Conservation (phyloP, 2,113 vertebrate genomes). For the Ariopsis seemanni region DNA sequence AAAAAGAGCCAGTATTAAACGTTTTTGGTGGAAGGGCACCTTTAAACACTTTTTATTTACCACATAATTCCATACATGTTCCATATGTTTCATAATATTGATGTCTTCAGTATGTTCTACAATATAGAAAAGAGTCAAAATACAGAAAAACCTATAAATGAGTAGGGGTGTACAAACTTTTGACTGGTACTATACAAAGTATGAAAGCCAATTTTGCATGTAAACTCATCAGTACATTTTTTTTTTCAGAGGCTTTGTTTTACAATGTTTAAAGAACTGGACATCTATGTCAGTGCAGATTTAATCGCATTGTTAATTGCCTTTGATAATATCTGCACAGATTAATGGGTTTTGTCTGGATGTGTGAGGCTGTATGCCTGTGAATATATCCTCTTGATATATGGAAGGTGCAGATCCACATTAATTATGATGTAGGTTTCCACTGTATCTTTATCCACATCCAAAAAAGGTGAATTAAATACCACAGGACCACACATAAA, state of each 20-base stretch:
- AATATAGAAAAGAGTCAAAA: too few relatives aligned
- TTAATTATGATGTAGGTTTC: neutral
- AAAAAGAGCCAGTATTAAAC: too few relatives aligned
- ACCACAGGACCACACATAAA: neutral
- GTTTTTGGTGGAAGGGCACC: too few relatives aligned
- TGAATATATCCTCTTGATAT: neutral
- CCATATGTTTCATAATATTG: too few relatives aligned
- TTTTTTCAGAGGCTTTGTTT: neutral
- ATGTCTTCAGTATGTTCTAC: too few relatives aligned
- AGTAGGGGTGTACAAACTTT: too few relatives aligned
- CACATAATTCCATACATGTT: too few relatives aligned
- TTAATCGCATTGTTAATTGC: neutral
- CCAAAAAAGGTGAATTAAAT: too few relatives aligned
- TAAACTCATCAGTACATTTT: neutral
- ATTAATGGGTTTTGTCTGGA: neutral
- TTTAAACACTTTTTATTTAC: too few relatives aligned
- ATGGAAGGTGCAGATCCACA: neutral
- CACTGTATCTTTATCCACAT: too few relatives aligned
- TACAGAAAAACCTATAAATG: too few relatives aligned
- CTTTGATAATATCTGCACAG: neutral
- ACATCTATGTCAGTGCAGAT: neutral
- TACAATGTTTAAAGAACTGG: neutral
- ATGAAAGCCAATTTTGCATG: neutral
- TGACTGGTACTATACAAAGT: too few relatives aligned
- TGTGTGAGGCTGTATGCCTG: neutral